Percentiles rank a stretch among this genome's conserved stretches.
Evolutionary conservation across 2,888 invertebrate genomes (phyloP).

Genomic region (Himalopsyche anomala): DNA sequence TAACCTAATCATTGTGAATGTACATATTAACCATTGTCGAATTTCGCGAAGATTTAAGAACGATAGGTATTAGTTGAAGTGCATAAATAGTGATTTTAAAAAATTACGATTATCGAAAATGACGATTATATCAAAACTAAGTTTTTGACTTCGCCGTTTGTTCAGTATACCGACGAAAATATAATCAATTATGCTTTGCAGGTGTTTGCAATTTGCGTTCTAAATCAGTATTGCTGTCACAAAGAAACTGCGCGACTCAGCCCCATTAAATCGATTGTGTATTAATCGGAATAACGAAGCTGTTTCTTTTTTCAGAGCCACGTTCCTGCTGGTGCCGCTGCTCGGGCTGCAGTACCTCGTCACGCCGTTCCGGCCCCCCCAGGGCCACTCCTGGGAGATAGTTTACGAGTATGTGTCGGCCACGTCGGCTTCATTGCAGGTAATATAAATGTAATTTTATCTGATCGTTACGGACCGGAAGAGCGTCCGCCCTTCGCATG

Average conservation of each 20-base stretch:
- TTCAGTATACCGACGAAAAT: no score
- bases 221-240: not conserved
- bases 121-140: no score
- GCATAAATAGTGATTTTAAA: no score
- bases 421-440: slow-evolving; percentile 91
- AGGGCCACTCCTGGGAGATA: slow-evolving; percentile 83
- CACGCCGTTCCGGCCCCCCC: slow-evolving; percentile 88
- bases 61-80: no score
- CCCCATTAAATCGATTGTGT: slow-evolving; percentile 10
- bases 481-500: no score
- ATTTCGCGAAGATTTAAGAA: no score
- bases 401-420: slow-evolving; percentile 91
- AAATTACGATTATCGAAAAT: no score
- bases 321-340: slow-evolving; percentile 91
- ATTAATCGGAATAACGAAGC: slow-evolving; percentile 1
- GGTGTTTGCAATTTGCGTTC: not conserved
- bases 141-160: no score
- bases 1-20: no score
- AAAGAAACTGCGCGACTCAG: not conserved
- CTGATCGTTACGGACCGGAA: not conserved
- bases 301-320: slow-evolving; percentile 80
- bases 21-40: no score
- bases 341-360: slow-evolving; percentile 94
- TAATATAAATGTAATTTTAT: slow-evolving; percentile 69
- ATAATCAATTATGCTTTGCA: no score